Percentiles rank a stretch among this genome's conserved stretches.
Conservation (phyloP, 2,888 invertebrate species). For the Anodontia alba region DNA sequence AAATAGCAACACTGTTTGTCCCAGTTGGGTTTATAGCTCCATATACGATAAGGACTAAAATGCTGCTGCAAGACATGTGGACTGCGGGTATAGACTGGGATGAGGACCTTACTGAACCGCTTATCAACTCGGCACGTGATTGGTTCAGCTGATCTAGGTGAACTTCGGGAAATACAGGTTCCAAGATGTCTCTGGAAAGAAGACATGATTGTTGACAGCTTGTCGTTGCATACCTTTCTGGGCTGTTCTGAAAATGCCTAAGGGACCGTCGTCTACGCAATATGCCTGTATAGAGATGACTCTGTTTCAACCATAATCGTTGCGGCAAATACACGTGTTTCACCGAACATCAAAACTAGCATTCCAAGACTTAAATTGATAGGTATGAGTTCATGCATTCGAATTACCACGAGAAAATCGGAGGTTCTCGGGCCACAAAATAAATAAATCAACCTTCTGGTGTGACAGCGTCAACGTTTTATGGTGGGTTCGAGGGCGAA, state of each 20-base stretch:
- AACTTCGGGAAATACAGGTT: slow-evolving; percentile 34
- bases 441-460: slow-evolving; percentile 23
- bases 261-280: slow-evolving; percentile 42
- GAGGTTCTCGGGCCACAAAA: background rate
- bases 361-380: slow-evolving; percentile 43
- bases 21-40: slow-evolving; percentile 75
- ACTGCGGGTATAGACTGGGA: slow-evolving; percentile 69
- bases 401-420: slow-evolving; percentile 18
- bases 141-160: slow-evolving; percentile 38
- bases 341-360: slow-evolving; percentile 33
- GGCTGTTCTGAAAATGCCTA: slow-evolving; percentile 49
- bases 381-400: slow-evolving; percentile 23
- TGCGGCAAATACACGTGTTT: slow-evolving; percentile 39
- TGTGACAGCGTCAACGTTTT: slow-evolving; percentile 39
- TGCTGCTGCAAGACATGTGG: too few species aligned
- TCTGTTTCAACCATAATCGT: slow-evolving; percentile 21
- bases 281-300: slow-evolving; percentile 23
- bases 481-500: slow-evolving; percentile 45
- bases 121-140: background rate
- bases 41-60: slow-evolving; percentile 63
- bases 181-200: slow-evolving; percentile 45
- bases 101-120: slow-evolving; percentile 51
- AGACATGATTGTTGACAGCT: background rate
- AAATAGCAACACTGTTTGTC: slow-evolving; percentile 73
- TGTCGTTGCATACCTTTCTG: slow-evolving; percentile 44